phyloP scores from a whole-genome alignment of 2,888 invertebrate species.

The Dendrolimus pini region DNA sequence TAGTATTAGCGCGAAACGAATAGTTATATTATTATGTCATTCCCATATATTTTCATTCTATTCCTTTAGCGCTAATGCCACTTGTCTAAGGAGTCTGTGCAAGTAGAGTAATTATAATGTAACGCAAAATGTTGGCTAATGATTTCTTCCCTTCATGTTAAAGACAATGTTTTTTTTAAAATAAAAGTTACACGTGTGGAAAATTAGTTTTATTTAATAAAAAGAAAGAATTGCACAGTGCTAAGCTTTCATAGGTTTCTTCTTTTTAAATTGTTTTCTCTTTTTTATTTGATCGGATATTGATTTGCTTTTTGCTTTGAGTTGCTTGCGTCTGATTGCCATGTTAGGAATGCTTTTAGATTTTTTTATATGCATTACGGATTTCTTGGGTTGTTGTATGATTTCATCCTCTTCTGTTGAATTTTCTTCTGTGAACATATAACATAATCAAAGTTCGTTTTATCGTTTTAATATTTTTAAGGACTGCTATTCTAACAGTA shows the following conservation, averaged over 20 bases:
- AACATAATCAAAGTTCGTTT: too few relatives aligned
- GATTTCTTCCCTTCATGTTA: too few relatives aligned
- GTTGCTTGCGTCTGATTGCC: slow-evolving; percentile 65
- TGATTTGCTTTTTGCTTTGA: slow-evolving; percentile 62
- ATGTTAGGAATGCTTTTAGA: slow-evolving; percentile 54
- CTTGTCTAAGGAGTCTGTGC: too few relatives aligned
- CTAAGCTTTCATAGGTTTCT: slow-evolving; percentile 42
- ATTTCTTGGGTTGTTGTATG: slow-evolving; percentile 25
- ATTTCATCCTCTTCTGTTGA: slow-evolving; percentile 27
- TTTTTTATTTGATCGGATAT: slow-evolving; percentile 68
- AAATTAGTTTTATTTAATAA: slow-evolving; percentile 23
- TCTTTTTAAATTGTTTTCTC: slow-evolving; percentile 58
- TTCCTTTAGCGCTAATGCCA: too few relatives aligned
- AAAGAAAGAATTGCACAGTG: slow-evolving; percentile 1
- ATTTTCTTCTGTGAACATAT: slow-evolving; percentile 42
- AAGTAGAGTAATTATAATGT: too few relatives aligned
- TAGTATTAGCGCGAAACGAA: too few relatives aligned
- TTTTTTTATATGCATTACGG: slow-evolving; percentile 37
- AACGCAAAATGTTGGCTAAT: too few relatives aligned
- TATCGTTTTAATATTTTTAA: too few relatives aligned
- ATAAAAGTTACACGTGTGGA: slow-evolving; percentile 26
- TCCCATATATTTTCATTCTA: too few relatives aligned
- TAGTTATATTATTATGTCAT: too few relatives aligned
- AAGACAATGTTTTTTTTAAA: slow-evolving; percentile 7
- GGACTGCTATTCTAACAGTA: neutral